Base-by-base conservation (phyloP, 1,140 invertebrate genomes). In the Rhopalosiphum maidis region DNA sequence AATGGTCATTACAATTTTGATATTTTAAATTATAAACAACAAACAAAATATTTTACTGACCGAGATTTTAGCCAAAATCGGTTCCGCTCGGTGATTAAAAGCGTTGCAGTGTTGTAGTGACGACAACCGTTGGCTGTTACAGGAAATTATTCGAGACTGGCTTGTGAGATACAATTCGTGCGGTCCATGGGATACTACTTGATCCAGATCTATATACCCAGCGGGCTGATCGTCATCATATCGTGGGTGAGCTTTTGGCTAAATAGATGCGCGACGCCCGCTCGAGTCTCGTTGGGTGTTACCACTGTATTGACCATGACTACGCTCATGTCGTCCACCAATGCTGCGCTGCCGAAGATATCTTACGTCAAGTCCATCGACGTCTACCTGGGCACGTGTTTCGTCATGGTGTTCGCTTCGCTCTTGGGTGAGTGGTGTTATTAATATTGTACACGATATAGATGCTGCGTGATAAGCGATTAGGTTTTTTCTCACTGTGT, bases 161-260 rank as follows among this genome's bases (percentile, higher is more conserved):
- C 98, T 94, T 99, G 98, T 96, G 98, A 99, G 96, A 99, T 99
- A 95, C 98, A 99, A 96, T 99, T 99, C 96, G 98, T 98, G 94
- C 97, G 99, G 94, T 99, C 98, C 95, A 99, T 99, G 98, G 99
- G 99, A 95, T 99, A 99, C 97, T 99, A 99, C 96, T 96, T 99
- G 95, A 99, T 99, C 96, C 99, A 99, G 96, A 99, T 99, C 95
- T 99, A 99, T 96, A 99, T 99, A 96, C 99, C 99, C 94, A 99
- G 98, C 95, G 98, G 98, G 95, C 97, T 99, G 95, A 99, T 99
- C 96, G 99, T 99, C 95, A 99, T 99, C 96, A 99, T 99, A 96
- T 99, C 98, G 94, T 99, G 99, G 99, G 99, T 99, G 95, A 98
- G 98, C 95, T 99, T 99, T 96, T 99, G 98, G 98, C 96, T 98